These are phyloP conservation scores for Platerodrilus igneus DNA, from an alignment of 2,888 invertebrate genomes.

Conservation along the genomic window DNA sequence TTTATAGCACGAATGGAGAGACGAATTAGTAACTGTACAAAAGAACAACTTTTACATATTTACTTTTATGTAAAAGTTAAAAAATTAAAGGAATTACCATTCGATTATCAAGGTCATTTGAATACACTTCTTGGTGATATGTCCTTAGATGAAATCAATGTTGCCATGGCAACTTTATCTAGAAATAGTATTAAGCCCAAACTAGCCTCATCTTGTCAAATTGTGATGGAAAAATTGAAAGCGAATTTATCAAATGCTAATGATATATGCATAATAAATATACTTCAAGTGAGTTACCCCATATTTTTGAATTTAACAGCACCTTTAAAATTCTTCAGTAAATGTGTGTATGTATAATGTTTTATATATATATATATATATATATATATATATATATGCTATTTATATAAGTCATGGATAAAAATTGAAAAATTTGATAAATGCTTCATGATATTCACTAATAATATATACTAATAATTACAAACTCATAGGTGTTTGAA, in stretches of 20 bases:
- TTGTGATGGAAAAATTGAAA: conserved; percentile 8
- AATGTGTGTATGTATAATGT: too few relatives aligned
- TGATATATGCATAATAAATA: conserved; percentile 7
- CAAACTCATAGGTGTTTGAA: too few relatives aligned
- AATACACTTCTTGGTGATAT: conserved; percentile 53
- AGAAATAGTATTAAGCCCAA: conserved; percentile 2
- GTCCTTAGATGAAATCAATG: conserved; percentile 62
- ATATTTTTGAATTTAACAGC: conserved; percentile 4
- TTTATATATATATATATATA: too few relatives aligned
- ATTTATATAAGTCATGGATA: too few relatives aligned
- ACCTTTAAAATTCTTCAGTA: background rate
- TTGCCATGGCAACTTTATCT: conserved; percentile 55
- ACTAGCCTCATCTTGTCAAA: background rate
- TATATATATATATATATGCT: too few relatives aligned
- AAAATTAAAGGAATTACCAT: conserved; percentile 56
- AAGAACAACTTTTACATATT: conserved; percentile 60
- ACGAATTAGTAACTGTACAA: conserved; percentile 56
- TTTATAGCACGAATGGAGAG: conserved; percentile 53
- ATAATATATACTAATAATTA: too few relatives aligned
- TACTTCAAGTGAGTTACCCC: conserved; percentile 13
- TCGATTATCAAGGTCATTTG: conserved; percentile 61
- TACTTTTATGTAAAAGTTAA: conserved; percentile 62
- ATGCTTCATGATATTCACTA: too few relatives aligned
- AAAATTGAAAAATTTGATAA: too few relatives aligned
- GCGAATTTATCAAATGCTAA: background rate